A percentile compares a stretch with the other conserved stretches of the same genome.
phyloP scores from a whole-genome alignment of 2,888 invertebrate species.

The Trissolcus brochymenae region DNA sequence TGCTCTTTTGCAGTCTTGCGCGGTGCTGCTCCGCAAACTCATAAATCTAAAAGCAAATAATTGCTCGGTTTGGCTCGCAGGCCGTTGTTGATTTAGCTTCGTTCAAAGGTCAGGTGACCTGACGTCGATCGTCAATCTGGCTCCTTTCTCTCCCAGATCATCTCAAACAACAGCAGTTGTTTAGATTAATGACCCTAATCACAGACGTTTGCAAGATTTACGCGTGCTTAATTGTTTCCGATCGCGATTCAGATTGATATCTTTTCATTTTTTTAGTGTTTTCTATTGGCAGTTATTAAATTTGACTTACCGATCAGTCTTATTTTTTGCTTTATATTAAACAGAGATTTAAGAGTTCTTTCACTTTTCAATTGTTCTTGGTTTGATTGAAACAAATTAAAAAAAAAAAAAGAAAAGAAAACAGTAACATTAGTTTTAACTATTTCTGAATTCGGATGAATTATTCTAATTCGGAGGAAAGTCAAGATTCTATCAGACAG shows the following conservation, averaged over 20 bases:
- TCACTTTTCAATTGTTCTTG: too few relatives aligned
- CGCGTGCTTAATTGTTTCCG: constrained; percentile 6
- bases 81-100: constrained; percentile 73
- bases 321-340: too few relatives aligned
- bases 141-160: constrained; percentile 41
- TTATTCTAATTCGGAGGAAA: too few relatives aligned
- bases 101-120: constrained; percentile 69
- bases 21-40: constrained; percentile 68
- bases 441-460: too few relatives aligned
- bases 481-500: constrained; percentile 36
- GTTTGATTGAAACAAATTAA: too few relatives aligned
- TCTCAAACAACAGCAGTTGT: constrained; percentile 27
- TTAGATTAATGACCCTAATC: constrained; percentile 39
- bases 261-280: too few relatives aligned
- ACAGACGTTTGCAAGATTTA: constrained; percentile 17
- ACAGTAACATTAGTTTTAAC: too few relatives aligned
- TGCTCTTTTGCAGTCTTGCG: constrained; percentile 34
- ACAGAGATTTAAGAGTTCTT: too few relatives aligned
- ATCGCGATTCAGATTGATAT: too few relatives aligned
- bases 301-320: too few relatives aligned
- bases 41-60: constrained; percentile 76
- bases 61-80: constrained; percentile 68
- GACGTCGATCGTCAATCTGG: constrained; percentile 52
- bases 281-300: too few relatives aligned
- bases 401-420: too few relatives aligned